A percentile compares a stretch with the other conserved stretches of the same genome.
phyloP scores from a whole-genome alignment of 2,888 invertebrate genomes.

The Erebia aethiops region DNA sequence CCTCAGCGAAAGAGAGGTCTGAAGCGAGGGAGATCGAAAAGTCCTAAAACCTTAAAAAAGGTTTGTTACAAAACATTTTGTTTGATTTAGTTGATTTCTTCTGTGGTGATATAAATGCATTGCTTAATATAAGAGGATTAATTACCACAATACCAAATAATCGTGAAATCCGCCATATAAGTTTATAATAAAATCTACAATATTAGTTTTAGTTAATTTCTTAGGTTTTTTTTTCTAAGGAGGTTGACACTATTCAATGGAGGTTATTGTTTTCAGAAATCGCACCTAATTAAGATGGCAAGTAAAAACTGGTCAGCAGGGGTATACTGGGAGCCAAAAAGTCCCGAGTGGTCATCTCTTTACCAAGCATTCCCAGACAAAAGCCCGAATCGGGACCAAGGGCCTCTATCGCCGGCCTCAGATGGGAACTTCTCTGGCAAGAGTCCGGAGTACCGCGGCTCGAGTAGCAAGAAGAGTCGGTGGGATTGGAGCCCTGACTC shows the following conservation, averaged over 20 bases:
- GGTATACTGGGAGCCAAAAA: slow-evolving; percentile 75
- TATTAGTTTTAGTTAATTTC: too few species aligned
- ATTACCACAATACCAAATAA: too few species aligned
- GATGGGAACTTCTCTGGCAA: slow-evolving; percentile 70
- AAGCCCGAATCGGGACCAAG: slow-evolving; percentile 64
- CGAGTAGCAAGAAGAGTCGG: slow-evolving; percentile 54
- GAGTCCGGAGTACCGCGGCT: slow-evolving; percentile 63
- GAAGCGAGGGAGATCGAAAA: slow-evolving; percentile 62
- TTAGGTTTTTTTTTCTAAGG: too few species aligned
- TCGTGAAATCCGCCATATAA: too few species aligned
- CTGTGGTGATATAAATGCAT: too few species aligned
- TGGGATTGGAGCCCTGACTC: slow-evolving; percentile 78
- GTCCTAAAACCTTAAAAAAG: slow-evolving; percentile 61
- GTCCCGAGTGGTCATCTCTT: slow-evolving; percentile 65
- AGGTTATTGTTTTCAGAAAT: slow-evolving; percentile 29
- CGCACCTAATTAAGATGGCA: slow-evolving; percentile 62
- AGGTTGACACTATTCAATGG: background rate
- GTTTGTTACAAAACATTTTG: slow-evolving; percentile 44
- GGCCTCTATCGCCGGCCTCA: slow-evolving; percentile 64
- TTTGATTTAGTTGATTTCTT: background rate
- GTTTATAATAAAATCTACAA: too few species aligned
- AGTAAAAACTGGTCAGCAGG: slow-evolving; percentile 73
- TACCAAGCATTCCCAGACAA: slow-evolving; percentile 52
- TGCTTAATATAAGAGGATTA: too few species aligned
- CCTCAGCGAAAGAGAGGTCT: slow-evolving; percentile 52